Percentiles rank a stretch among this genome's conserved stretches.
Evolutionary conservation across 1,140 invertebrate species (phyloP).

Genomic region (Papilio polytes): DNA sequence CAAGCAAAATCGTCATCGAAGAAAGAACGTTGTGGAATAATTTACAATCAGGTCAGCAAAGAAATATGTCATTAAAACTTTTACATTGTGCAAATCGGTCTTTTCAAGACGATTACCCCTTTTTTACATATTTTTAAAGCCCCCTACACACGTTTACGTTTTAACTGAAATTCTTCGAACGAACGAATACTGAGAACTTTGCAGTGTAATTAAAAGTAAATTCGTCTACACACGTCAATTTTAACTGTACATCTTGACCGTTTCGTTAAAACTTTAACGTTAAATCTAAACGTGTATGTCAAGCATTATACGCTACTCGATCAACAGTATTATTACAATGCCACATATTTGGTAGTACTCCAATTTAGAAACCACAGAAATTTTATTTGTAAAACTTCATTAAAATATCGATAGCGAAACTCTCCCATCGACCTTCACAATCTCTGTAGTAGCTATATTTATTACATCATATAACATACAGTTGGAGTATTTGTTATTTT

Average conservation of each 20-base stretch:
- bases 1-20: background rate
- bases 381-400: background rate
- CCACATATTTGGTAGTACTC: no score
- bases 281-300: no score
- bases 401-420: background rate
- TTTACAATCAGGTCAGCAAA: background rate
- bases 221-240: no score
- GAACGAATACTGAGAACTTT: no score
- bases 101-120: no score
- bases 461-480: background rate
- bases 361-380: background rate
- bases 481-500: constrained; percentile 11
- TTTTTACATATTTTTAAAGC: no score
- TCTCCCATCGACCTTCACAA: background rate
- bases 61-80: background rate
- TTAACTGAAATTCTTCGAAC: no score
- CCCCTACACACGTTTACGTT: no score
- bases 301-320: no score
- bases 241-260: background rate
- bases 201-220: no score
- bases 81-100: no score
- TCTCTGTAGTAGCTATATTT: background rate
- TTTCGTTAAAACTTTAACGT: no score
- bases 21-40: background rate
- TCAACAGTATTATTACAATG: background rate